Evolutionary conservation across 2,888 invertebrate genomes (phyloP).

Genomic region (Oscheius sp.): DNA sequence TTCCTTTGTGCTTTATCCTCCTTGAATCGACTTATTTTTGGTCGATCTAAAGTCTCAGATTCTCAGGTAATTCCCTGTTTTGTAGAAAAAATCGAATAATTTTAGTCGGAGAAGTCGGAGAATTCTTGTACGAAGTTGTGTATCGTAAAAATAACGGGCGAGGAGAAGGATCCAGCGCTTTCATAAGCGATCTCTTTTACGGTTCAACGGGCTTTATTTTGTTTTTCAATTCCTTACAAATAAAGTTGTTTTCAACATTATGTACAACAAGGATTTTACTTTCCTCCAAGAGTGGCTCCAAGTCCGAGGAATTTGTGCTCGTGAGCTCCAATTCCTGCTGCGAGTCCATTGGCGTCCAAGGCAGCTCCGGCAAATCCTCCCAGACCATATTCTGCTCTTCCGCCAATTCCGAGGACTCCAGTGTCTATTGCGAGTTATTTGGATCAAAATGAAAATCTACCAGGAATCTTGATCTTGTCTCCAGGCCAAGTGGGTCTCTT

Average conservation of each 20-base stretch:
- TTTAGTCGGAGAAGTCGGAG: not conserved
- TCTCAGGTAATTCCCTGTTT: no score
- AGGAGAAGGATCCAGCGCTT: not conserved
- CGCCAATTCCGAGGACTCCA: not conserved
- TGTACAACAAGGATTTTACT: not conserved
- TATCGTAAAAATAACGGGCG: not conserved
- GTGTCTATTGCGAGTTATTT: not conserved
- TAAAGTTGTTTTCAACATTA: not conserved
- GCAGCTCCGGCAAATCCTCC: not conserved
- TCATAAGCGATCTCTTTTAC: not conserved
- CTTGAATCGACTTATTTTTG: not conserved
- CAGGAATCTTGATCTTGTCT: not conserved
- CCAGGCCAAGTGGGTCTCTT: not conserved
- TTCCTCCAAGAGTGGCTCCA: not conserved
- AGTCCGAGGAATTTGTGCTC: not conserved
- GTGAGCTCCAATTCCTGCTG: not conserved
- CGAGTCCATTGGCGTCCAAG: not conserved
- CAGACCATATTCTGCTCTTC: not conserved
- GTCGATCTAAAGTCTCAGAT: not conserved
- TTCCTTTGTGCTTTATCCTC: constrained; percentile 57
- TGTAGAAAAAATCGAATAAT: no score
- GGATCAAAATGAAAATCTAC: not conserved
- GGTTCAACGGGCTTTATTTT: no score
- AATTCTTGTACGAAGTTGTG: not conserved
- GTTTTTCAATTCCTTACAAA: not conserved